Evolutionary conservation across 2,797 vertebrate species (phyloP).

Genomic region (Hirundo rustica): DNA sequence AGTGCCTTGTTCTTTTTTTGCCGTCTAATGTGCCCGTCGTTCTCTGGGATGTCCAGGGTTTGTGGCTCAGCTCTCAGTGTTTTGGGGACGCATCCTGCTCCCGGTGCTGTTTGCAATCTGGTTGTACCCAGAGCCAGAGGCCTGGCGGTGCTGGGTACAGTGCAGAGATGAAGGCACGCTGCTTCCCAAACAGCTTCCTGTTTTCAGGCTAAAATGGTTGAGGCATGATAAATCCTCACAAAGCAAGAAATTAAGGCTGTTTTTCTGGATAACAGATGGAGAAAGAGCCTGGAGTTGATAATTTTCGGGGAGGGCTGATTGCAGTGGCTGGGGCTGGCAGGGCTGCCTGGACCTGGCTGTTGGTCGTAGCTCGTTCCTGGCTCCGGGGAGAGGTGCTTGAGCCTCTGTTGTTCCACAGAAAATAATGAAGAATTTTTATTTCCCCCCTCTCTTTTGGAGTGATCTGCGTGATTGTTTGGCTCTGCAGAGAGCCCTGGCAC

Average conservation of each 20-base stretch:
- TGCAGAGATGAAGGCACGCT: not conserved
- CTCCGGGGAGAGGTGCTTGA: not conserved
- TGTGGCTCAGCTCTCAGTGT: not conserved
- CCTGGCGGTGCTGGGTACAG: not conserved
- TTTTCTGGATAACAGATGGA: constrained; percentile 18
- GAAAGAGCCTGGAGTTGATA: not conserved
- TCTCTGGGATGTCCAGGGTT: not conserved
- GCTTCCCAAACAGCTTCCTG: not conserved
- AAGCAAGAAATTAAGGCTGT: not conserved
- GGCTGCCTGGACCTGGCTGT: not conserved
- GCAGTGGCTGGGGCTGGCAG: constrained; percentile 11
- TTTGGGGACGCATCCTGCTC: not conserved
- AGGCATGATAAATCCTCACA: not conserved
- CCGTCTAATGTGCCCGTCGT: accelerated
- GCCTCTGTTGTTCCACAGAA: not conserved
- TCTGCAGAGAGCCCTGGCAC: not conserved
- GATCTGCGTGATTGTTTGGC: not conserved
- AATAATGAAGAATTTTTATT: not conserved
- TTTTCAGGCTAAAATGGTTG: constrained; percentile 18
- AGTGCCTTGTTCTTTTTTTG: not conserved
- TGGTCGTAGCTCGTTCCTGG: not conserved
- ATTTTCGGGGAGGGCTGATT: not conserved
- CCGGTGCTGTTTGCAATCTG: not conserved
- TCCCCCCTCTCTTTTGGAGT: not conserved
- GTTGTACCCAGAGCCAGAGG: not conserved